These are phyloP conservation scores for Eupithecia dodoneata DNA, from an alignment of 2,888 invertebrate species.

Conservation along the genomic window DNA sequence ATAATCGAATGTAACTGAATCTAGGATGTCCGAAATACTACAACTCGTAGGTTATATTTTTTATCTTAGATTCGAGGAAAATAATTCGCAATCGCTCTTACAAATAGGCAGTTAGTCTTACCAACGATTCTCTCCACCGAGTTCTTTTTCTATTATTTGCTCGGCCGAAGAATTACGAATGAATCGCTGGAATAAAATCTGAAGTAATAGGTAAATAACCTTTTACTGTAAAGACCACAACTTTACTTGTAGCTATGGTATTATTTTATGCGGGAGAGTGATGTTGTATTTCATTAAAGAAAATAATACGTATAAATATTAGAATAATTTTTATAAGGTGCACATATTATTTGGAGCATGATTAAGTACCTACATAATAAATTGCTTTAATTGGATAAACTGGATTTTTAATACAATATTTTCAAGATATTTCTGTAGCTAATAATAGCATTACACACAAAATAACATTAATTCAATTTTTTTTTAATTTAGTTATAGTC, in stretches of 20 bases:
- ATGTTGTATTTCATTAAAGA: no score
- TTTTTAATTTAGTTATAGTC: no score
- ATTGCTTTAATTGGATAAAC: no score
- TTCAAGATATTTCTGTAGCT: no score
- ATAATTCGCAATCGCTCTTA: conserved; percentile 10
- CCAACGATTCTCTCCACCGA: neutral
- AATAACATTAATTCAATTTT: no score
- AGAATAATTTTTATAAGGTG: neutral
- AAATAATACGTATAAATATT: neutral
- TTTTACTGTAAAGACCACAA: neutral
- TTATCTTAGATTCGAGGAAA: neutral
- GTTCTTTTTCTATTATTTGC: neutral
- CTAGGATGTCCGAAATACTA: neutral
- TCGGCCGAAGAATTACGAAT: neutral
- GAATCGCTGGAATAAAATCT: neutral
- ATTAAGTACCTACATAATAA: neutral
- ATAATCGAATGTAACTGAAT: neutral
- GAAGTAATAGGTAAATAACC: neutral
- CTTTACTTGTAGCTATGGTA: neutral
- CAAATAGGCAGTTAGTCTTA: conserved; percentile 3
- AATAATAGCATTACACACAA: no score
- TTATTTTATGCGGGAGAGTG: no score
- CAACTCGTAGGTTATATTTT: neutral
- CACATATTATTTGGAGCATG: neutral
- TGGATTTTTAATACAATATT: no score